Percentiles rank a stretch among this genome's conserved stretches.
phyloP scores from a whole-genome alignment of 1,140 invertebrate genomes.

The Drosophila rufa region DNA sequence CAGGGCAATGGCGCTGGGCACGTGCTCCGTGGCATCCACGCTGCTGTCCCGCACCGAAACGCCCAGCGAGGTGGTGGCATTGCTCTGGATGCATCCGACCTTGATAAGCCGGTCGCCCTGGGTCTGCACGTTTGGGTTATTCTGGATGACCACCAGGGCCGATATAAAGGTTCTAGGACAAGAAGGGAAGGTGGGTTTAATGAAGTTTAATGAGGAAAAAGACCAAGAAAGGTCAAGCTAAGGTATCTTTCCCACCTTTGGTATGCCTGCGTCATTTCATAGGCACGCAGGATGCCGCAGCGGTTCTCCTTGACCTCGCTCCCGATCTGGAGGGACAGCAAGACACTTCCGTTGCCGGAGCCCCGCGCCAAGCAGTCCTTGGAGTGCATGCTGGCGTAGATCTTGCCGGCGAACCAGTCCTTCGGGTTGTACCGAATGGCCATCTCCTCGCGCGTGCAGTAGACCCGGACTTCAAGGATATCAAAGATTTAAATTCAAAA shows the following conservation, averaged over 20 bases:
- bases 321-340: conserved; percentile 71
- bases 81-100: conserved; percentile 87
- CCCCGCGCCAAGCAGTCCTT: conserved; percentile 86
- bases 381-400: conserved; percentile 88
- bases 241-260: conserved; percentile 45
- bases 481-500: not conserved
- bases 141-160: conserved; percentile 88
- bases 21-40: conserved; percentile 48
- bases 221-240: not conserved
- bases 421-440: conserved; percentile 87
- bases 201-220: too few relatives aligned
- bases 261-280: conserved; percentile 75
- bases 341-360: conserved; percentile 66
- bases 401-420: conserved; percentile 86
- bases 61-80: conserved; percentile 51
- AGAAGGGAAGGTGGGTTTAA: not conserved
- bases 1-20: conserved; percentile 74
- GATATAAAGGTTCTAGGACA: conserved; percentile 87
- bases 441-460: conserved; percentile 86
- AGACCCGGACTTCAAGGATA: conserved; percentile 86
- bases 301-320: conserved; percentile 79
- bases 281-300: conserved; percentile 78
- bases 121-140: conserved; percentile 88
- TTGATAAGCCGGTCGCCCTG: conserved; percentile 88
- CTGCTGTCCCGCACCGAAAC: conserved; percentile 40